Evolutionary conservation across 2,797 vertebrate species (phyloP).

Genomic region (Telmatherina bonti): DNA sequence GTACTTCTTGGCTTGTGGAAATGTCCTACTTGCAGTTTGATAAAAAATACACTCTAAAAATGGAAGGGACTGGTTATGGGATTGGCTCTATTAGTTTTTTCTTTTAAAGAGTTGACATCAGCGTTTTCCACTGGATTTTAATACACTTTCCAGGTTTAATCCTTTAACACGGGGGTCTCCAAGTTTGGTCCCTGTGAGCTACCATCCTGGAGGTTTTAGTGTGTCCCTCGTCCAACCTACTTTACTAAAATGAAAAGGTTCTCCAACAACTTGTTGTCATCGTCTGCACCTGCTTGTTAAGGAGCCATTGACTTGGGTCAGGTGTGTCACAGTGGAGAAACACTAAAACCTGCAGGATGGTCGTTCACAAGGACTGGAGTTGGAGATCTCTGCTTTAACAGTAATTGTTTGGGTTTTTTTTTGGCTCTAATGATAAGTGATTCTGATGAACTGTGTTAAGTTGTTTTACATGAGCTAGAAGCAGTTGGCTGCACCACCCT

Average conservation of each 20-base stretch:
- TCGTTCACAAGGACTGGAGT: too few species aligned
- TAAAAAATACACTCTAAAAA: neutral
- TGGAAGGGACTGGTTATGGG: neutral
- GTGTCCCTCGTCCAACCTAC: too few species aligned
- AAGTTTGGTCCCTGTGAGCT: too few species aligned
- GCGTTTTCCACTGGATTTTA: neutral
- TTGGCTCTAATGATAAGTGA: neutral
- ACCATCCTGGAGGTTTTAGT: too few species aligned
- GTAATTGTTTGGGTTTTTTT: neutral
- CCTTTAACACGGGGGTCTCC: too few species aligned
- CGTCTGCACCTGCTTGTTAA: too few species aligned
- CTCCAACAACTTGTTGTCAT: too few species aligned
- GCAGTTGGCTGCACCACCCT: neutral
- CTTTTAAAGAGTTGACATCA: neutral
- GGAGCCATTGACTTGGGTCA: too few species aligned
- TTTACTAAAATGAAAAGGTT: too few species aligned
- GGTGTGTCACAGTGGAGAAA: too few species aligned
- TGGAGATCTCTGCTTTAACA: neutral
- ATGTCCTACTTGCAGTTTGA: neutral
- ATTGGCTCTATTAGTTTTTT: neutral
- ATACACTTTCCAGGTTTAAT: too few species aligned
- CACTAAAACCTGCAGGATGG: too few species aligned
- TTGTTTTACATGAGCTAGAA: neutral
- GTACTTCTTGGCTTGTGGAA: neutral
- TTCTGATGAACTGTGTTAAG: conserved; percentile 15